Conservation (phyloP, 2,888 invertebrate genomes). For the Penaeus monodon region DNA sequence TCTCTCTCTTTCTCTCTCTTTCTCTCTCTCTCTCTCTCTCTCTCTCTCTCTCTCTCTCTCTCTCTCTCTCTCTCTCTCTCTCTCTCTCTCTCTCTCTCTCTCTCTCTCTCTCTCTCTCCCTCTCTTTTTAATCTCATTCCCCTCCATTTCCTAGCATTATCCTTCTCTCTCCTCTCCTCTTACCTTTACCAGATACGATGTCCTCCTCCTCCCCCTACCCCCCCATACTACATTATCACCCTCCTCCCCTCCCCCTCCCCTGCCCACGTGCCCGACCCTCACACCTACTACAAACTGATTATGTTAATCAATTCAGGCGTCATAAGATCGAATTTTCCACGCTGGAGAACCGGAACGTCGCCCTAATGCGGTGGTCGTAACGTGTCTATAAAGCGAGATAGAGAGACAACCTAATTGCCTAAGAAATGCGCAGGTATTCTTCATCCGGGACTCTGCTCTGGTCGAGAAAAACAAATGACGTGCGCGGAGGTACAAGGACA, state of each 20-base stretch:
- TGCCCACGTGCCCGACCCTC: neutral
- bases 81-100: slow-evolving; percentile 16
- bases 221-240: neutral
- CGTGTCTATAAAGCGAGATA: no score
- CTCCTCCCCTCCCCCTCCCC: neutral
- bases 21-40: neutral
- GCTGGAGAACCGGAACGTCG: no score
- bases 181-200: no score
- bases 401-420: no score
- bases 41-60: slow-evolving; percentile 12
- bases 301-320: no score
- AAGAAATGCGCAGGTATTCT: no score
- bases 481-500: no score
- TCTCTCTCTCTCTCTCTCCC: slow-evolving; percentile 1
- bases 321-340: no score
- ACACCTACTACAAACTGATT: neutral
- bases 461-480: no score
- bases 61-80: slow-evolving; percentile 1
- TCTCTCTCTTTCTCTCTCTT: neutral
- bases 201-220: no score
- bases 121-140: neutral
- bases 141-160: neutral
- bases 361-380: no score
- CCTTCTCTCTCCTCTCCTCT: neutral
- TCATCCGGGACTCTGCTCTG: no score